phyloP scores from a whole-genome alignment of 2,797 vertebrate genomes.

The Meriones psammophilus region DNA sequence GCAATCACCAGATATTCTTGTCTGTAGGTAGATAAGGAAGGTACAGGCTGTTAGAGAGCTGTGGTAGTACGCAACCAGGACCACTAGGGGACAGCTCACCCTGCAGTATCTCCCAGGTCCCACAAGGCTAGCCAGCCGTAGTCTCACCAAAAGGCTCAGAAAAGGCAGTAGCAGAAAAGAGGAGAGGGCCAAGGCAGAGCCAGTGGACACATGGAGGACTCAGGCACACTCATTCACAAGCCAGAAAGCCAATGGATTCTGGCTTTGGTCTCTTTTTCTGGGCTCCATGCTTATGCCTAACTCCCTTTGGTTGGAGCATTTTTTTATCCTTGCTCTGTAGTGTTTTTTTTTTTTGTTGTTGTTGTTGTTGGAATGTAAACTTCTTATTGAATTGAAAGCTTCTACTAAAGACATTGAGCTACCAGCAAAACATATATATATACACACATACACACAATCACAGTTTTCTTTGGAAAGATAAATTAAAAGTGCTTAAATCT shows the following conservation, averaged over 20 bases:
- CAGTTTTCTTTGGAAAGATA: slow-evolving; percentile 44
- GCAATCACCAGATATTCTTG: not conserved
- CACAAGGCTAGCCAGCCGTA: not conserved
- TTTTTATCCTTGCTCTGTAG: not conserved
- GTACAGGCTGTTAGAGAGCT: not conserved
- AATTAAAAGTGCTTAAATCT: not conserved
- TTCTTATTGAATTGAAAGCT: not conserved
- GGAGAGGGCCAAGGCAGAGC: not conserved
- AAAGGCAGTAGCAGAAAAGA: not conserved
- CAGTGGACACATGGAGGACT: not conserved
- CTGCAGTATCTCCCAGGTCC: not conserved
- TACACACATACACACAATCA: not conserved
- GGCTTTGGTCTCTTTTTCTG: not conserved
- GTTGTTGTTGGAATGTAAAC: not conserved
- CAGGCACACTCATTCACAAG: not conserved
- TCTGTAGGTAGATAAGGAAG: not conserved
- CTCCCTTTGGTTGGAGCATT: not conserved
- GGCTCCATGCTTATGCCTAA: not conserved
- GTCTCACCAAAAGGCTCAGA: not conserved
- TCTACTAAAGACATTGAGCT: slow-evolving; percentile 21
- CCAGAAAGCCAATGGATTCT: not conserved
- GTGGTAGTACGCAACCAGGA: not conserved
- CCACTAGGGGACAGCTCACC: not conserved
- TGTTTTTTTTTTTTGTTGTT: not conserved
- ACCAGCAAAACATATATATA: not conserved